Evolutionary conservation across 2,888 invertebrate genomes (phyloP).

Genomic region (Xanthia togata): DNA sequence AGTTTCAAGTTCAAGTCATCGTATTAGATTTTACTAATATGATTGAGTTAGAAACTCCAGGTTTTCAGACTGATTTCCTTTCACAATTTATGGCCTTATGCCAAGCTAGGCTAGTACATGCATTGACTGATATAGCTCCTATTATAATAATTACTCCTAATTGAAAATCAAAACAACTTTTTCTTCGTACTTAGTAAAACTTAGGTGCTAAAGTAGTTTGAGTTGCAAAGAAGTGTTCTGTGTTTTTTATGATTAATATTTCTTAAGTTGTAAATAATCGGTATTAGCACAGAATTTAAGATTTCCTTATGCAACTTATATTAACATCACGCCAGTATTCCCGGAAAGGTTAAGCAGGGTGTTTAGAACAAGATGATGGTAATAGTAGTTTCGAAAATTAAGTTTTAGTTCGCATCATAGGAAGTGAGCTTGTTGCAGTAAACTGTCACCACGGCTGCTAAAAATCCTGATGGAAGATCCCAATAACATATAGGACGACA

Average conservation of each 20-base stretch:
- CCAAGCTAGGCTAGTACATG: conserved; percentile 20
- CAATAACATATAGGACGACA: not conserved
- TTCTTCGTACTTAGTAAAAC: conserved; percentile 2
- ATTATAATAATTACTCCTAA: conserved; percentile 36
- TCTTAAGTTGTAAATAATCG: too few species aligned
- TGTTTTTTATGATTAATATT: too few species aligned
- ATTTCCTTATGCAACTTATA: not conserved
- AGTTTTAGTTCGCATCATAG: too few species aligned
- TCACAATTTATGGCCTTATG: conserved; percentile 44
- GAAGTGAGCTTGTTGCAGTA: too few species aligned
- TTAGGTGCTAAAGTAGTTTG: too few species aligned
- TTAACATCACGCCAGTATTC: not conserved
- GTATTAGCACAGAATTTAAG: not conserved
- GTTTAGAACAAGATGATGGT: too few species aligned
- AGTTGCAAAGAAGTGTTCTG: too few species aligned
- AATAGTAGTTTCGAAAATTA: too few species aligned
- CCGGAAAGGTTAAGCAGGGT: too few species aligned
- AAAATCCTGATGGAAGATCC: too few species aligned
- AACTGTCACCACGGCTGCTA: too few species aligned
- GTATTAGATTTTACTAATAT: too few species aligned
- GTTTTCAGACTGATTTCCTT: conserved; percentile 40
- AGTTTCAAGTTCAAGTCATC: not conserved
- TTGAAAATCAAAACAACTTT: conserved; percentile 16
- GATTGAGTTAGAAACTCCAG: conserved; percentile 25
- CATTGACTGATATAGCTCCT: conserved; percentile 29